Conservation (phyloP, 2,888 invertebrate species). For the Stomorhina lunata region DNA sequence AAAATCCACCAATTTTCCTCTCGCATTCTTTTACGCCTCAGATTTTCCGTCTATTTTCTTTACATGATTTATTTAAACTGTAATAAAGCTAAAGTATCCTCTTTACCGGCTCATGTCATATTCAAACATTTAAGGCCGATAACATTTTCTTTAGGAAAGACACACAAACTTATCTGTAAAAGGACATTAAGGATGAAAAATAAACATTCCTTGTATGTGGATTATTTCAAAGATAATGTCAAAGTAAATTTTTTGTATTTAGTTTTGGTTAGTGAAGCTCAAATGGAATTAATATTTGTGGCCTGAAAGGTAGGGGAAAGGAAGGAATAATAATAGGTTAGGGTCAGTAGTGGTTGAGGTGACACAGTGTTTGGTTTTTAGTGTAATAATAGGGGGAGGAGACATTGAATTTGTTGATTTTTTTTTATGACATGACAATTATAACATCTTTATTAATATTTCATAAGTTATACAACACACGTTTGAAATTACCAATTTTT, state of each 20-base stretch:
- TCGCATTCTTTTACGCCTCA: neutral
- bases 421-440: neutral
- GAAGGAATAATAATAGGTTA: no score
- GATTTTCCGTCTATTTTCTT: neutral
- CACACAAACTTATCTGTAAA: neutral
- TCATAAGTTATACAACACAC: no score
- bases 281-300: no score
- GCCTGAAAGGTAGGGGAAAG: no score
- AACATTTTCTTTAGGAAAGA: neutral
- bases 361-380: no score
- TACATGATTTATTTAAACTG: neutral
- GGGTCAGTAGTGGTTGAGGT: no score
- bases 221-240: neutral
- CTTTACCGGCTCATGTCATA: slow-evolving; percentile 10
- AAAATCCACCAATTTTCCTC: neutral
- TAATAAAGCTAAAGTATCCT: neutral
- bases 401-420: no score
- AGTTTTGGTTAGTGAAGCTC: neutral
- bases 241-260: neutral
- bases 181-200: neutral
- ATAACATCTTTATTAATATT: neutral
- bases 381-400: no score
- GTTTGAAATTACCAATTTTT: neutral
- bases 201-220: neutral
- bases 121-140: neutral